These are phyloP conservation scores for Schizaphis graminum DNA, from an alignment of 2,888 invertebrate species.

Conservation along the genomic window DNA sequence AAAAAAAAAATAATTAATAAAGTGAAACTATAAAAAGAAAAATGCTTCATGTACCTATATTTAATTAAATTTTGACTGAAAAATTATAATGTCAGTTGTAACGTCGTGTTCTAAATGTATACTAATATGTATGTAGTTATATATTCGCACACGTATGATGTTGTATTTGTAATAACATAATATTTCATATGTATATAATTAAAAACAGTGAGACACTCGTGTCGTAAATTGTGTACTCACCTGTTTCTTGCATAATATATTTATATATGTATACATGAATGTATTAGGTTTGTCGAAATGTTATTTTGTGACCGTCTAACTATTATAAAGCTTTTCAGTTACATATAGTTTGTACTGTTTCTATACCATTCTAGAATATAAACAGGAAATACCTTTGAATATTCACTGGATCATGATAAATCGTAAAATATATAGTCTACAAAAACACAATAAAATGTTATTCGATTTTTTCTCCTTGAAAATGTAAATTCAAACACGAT, in stretches of 20 bases:
- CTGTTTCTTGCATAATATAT: background rate
- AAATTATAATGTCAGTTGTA: background rate
- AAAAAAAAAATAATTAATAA: background rate
- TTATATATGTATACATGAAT: background rate
- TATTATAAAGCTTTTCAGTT: background rate
- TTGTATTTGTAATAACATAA: background rate
- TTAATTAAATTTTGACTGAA: background rate
- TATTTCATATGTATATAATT: background rate
- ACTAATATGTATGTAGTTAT: background rate
- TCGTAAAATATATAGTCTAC: background rate
- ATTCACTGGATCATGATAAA: background rate
- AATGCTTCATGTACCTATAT: background rate
- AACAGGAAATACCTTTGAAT: background rate
- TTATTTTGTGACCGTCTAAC: background rate
- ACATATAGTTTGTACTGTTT: background rate
- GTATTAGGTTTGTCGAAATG: background rate
- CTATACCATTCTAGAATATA: background rate
- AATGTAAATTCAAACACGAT: background rate
- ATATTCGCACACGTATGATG: background rate
- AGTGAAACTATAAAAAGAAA: background rate
- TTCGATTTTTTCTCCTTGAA: background rate
- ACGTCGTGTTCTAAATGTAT: background rate
- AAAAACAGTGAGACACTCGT: background rate
- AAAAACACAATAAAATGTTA: background rate
- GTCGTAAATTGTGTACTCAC: background rate